Conservation (phyloP, 92 coral and sea anemone genomes). For the Phymanthus crucifer region DNA sequence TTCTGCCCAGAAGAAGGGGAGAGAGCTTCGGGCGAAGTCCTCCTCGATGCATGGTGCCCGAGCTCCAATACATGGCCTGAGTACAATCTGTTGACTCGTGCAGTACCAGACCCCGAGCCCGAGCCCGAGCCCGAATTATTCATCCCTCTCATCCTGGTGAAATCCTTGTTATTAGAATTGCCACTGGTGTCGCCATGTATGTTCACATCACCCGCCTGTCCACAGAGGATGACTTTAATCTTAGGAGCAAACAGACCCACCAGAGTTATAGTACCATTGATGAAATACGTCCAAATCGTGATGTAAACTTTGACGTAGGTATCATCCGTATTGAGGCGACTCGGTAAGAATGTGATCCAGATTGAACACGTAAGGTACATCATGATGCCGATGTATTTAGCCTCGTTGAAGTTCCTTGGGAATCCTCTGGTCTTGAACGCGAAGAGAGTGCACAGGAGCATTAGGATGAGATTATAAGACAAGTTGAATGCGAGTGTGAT, state of each 20-base stretch:
- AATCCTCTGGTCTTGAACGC: slow-evolving; percentile 91
- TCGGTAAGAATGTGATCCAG: slow-evolving; percentile 86
- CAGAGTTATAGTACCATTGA: slow-evolving; percentile 82
- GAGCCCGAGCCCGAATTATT: slow-evolving; percentile 5
- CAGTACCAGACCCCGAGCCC: not conserved
- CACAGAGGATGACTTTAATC: slow-evolving; percentile 37
- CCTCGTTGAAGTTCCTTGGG: slow-evolving; percentile 96
- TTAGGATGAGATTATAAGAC: slow-evolving; percentile 74
- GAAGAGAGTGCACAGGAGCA: slow-evolving; percentile 76
- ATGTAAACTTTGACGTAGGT: slow-evolving; percentile 66
- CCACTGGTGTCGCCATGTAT: not conserved
- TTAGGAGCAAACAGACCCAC: slow-evolving; percentile 82
- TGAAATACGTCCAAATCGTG: slow-evolving; percentile 49
- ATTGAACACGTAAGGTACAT: slow-evolving; percentile 93
- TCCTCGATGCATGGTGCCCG: not conserved
- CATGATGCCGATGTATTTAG: slow-evolving; percentile 90
- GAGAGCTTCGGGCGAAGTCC: not conserved
- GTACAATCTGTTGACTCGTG: slow-evolving; percentile 10
- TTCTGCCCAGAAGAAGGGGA: not conserved
- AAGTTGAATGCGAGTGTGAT: slow-evolving; percentile 72
- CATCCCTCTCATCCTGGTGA: slow-evolving; percentile 5
- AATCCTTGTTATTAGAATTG: not conserved
- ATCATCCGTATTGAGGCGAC: slow-evolving; percentile 68
- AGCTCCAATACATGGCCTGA: slow-evolving; percentile 18
- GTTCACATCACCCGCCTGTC: not conserved